phyloP scores from a whole-genome alignment of 2,113 vertebrate genomes.

The Ornithorhynchus anatinus region DNA sequence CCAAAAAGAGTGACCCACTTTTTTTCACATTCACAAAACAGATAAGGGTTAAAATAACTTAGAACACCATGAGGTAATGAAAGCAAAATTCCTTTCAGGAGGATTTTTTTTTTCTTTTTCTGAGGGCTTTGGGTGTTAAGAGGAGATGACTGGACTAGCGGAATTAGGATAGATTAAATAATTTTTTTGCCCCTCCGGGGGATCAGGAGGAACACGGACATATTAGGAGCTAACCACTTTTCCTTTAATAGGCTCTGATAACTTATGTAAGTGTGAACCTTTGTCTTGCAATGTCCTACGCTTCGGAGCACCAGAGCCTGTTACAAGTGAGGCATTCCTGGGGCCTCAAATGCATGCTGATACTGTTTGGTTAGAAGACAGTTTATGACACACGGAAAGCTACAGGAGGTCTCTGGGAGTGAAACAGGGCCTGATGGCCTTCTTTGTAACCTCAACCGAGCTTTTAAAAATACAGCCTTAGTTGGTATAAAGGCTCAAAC shows the following conservation, averaged over 20 bases:
- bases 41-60: slow-evolving; percentile 4
- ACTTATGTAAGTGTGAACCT: not conserved
- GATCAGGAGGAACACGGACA: not conserved
- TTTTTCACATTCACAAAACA: not conserved
- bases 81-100: not conserved
- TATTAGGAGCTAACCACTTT: not conserved
- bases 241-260: slow-evolving; percentile 4
- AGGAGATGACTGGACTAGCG: not conserved
- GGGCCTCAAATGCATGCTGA: not conserved
- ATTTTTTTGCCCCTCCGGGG: not conserved
- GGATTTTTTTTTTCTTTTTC: not conserved
- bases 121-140: not conserved
- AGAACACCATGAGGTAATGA: slow-evolving; percentile 1
- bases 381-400: not conserved
- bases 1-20: not conserved
- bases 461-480: not conserved
- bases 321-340: not conserved
- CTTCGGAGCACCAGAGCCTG: not conserved
- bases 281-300: not conserved
- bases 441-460: not conserved
- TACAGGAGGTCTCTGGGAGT: not conserved
- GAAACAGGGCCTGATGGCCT: not conserved
- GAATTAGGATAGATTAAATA: not conserved
- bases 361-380: not conserved
- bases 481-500: no score